Conservation (phyloP, 2,888 invertebrate species). For the Heliconius cydno region DNA sequence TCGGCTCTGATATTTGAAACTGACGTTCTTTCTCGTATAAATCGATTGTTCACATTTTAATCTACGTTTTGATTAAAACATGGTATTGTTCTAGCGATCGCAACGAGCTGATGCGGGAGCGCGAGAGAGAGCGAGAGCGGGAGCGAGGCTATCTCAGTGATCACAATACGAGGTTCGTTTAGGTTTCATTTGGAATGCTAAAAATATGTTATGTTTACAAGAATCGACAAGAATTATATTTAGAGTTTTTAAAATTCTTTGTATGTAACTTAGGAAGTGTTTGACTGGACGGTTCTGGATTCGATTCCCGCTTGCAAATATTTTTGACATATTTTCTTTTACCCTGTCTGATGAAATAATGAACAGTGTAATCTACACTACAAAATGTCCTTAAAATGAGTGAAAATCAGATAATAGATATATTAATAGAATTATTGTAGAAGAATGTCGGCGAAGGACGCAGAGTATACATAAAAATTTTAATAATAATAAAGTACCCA, state of each 20-base stretch:
- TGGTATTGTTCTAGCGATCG: slow-evolving; percentile 85
- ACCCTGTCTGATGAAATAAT: too few relatives aligned
- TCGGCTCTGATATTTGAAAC: slow-evolving; percentile 10
- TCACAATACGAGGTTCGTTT: slow-evolving; percentile 87
- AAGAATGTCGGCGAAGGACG: too few relatives aligned
- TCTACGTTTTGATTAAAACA: slow-evolving; percentile 46
- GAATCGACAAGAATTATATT: background rate
- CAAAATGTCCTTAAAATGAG: background rate
- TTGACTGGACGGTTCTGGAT: background rate
- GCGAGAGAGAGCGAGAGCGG: slow-evolving; percentile 87
- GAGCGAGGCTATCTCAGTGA: slow-evolving; percentile 90
- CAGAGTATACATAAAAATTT: too few relatives aligned
- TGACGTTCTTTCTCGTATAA: slow-evolving; percentile 32
- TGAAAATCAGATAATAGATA: too few relatives aligned
- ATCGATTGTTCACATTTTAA: slow-evolving; percentile 40
- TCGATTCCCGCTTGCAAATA: background rate
- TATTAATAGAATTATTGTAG: too few relatives aligned
- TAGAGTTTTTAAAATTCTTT: background rate
- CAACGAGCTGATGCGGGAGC: slow-evolving; percentile 91
- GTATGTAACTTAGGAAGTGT: background rate
- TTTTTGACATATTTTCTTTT: background rate
- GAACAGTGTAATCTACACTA: background rate
- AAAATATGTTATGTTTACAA: background rate
- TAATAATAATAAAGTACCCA: too few relatives aligned
- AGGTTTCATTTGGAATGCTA: slow-evolving; percentile 5